Conservation (phyloP, 1,140 invertebrate species). For the Probaryconus sp. region DNA sequence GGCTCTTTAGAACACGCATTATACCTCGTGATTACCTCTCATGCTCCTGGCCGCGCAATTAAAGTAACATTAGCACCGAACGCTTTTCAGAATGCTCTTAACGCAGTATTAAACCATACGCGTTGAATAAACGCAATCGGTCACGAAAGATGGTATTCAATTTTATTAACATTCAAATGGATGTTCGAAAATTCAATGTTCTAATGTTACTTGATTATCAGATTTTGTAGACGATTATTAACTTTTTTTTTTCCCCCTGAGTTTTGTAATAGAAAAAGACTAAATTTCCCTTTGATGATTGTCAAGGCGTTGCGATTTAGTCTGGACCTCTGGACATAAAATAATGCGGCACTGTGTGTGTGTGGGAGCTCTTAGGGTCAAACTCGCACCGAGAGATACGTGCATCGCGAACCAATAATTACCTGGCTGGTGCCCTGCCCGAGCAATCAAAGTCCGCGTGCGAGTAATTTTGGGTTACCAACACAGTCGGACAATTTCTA, state of each 20-base stretch:
- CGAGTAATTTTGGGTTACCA: conserved; percentile 34
- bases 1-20: conserved; percentile 42
- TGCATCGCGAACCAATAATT: conserved; percentile 23
- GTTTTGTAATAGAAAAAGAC: background rate
- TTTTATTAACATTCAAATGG: background rate
- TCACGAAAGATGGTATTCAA: conserved; percentile 7
- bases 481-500: conserved; percentile 33
- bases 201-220: no score
- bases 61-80: conserved; percentile 42
- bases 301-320: conserved; percentile 3
- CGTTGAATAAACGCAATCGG: background rate
- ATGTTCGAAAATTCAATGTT: background rate
- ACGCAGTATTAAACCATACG: conserved; percentile 14
- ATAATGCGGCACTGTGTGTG: conserved; percentile 4
- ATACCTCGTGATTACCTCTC: conserved; percentile 39
- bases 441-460: conserved; percentile 27
- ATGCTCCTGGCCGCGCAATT: conserved; percentile 38
- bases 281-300: background rate
- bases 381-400: conserved; percentile 39
- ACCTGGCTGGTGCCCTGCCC: conserved; percentile 19
- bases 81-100: conserved; percentile 19
- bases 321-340: conserved; percentile 17
- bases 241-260: no score
- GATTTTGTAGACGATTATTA: no score
- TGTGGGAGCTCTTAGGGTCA: conserved; percentile 20